Base-by-base conservation (phyloP, 2,888 invertebrate species). In the Iselma pallidipennis region DNA sequence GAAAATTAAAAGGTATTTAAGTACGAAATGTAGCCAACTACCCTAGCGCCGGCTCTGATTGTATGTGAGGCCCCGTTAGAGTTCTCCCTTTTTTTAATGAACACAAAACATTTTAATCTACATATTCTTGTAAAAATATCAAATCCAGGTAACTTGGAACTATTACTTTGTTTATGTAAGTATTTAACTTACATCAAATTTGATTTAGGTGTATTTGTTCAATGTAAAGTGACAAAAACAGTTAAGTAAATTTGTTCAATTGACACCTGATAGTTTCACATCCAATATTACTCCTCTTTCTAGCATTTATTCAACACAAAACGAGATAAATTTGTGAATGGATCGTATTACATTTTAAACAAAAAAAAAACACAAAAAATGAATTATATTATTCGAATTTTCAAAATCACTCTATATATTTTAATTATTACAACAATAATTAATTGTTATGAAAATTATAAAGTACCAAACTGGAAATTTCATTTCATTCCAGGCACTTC, bases 401-500 rank as follows among this genome's bases (percentile, higher is more conserved):
- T 16, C 12, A 50, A 28, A 14, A 50, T 42, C 3, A 55, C 10
- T 16, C n/a, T 56, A 12, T 16, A 16, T 51, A 23, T 14, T 19
- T 12, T 45, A 26, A 21, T 28, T 12, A 10, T 26, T 26, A 45
- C 12, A 23, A 21, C 1, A 42, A 45, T 21, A 37, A 10, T 55
- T 2, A 29, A 56, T 56, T 45, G 37, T 29, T 16, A 37, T 29
- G 52, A 48, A 25, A 59, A 55, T 10, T 55, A 66, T 33, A 57
- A 51, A 45, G 55, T 52, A 28, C 63, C 63, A 12, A 70, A 70
- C 48, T 67, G 65, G 67, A 68, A 70, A 16, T 69, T 69, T 51
- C 70, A 71, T 55, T 71, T 71, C 56, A 62, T 65, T 10, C 61
- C 63, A 16, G 70, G 68, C 26, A 65, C 69, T 16, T 66, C 66